Conservation (phyloP, 2,888 invertebrate genomes). For the Hydroisotoma schaefferi region DNA sequence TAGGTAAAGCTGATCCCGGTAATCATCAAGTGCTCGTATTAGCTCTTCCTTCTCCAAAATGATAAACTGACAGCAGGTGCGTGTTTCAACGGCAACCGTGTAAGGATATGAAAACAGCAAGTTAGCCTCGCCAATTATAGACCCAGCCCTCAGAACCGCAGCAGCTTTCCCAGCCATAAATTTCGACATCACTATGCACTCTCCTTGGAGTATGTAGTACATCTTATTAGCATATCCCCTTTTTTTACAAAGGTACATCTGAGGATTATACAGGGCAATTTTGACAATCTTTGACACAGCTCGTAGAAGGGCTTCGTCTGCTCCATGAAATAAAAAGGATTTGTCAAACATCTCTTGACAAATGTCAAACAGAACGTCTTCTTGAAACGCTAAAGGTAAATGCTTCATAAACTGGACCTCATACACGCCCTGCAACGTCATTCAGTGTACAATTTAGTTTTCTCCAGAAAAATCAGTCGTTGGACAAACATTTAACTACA, state of each 20-base stretch:
- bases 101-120: conserved; percentile 44
- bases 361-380: conserved; percentile 38
- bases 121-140: conserved; percentile 42
- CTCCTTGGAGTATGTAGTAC: conserved; percentile 46
- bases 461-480: background rate
- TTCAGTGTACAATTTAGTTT: background rate
- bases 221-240: conserved; percentile 38
- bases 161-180: conserved; percentile 23
- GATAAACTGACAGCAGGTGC: conserved; percentile 43
- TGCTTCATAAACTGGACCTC: conserved; percentile 30
- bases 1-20: conserved; percentile 21
- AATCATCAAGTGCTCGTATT: conserved; percentile 26
- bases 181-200: conserved; percentile 39
- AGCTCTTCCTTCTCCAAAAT: conserved; percentile 36
- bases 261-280: conserved; percentile 42
- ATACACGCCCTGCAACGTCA: conserved; percentile 41
- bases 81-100: conserved; percentile 40
- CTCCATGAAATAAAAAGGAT: conserved; percentile 38
- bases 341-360: conserved; percentile 47
- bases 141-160: conserved; percentile 40
- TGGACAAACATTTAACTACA: background rate
- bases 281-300: conserved; percentile 34
- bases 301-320: conserved; percentile 40
- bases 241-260: conserved; percentile 42
- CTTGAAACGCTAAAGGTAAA: conserved; percentile 36